These are phyloP conservation scores for Perca schrenkii DNA, from an alignment of 2,113 vertebrate genomes.

Conservation along the genomic window DNA sequence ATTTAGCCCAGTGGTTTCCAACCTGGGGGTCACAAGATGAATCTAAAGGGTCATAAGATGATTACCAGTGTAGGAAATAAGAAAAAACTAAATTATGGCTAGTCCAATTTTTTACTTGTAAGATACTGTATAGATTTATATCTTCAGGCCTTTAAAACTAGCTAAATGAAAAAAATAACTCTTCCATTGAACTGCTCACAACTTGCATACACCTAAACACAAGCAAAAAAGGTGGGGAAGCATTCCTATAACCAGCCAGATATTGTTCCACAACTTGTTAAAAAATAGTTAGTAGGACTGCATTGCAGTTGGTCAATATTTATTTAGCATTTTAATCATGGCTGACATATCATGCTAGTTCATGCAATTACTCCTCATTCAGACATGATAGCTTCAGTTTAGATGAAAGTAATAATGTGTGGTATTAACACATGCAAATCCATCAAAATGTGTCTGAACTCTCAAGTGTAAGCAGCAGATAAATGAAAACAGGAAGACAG, in stretches of 20 bases:
- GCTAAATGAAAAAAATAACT: too few relatives aligned
- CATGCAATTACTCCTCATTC: background rate
- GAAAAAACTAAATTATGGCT: background rate
- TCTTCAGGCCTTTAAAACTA: background rate
- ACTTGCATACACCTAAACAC: background rate
- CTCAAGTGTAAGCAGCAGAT: conserved; percentile 36
- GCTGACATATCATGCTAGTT: background rate
- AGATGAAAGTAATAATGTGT: conserved; percentile 1
- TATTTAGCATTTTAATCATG: background rate
- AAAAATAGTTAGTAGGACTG: background rate
- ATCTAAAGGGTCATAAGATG: background rate
- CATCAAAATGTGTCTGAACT: conserved; percentile 6
- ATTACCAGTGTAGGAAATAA: background rate
- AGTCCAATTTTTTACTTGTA: background rate
- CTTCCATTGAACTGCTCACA: background rate
- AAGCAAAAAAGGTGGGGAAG: background rate
- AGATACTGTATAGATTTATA: background rate
- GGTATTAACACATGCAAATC: background rate
- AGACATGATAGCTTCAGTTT: background rate
- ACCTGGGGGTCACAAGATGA: background rate
- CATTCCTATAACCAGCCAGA: background rate
- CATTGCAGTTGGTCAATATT: background rate
- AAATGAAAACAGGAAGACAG: conserved; percentile 33
- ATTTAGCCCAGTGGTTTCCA: background rate
- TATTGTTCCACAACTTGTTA: background rate